A percentile compares a stretch with the other conserved stretches of the same genome.
Evolutionary conservation across 2,888 invertebrate species (phyloP).

Genomic region (Agrochola macilenta): DNA sequence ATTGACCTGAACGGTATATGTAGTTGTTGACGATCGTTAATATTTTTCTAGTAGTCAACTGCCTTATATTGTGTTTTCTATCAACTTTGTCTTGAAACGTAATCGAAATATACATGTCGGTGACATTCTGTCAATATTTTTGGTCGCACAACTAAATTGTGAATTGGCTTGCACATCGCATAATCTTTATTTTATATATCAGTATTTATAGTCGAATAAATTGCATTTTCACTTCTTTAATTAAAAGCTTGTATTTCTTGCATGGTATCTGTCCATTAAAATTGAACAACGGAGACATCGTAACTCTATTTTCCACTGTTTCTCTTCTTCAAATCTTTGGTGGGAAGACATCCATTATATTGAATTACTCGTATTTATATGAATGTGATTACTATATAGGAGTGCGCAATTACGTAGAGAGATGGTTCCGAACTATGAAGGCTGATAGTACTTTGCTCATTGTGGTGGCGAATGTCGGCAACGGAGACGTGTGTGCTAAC

Average conservation of each 20-base stretch:
- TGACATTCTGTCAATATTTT: conserved; percentile 11
- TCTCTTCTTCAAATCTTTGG: background rate
- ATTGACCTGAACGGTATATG: conserved; percentile 51
- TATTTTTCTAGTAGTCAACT: conserved; percentile 65
- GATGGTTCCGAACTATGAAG: conserved; percentile 69
- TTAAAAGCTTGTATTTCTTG: conserved; percentile 10
- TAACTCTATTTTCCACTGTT: conserved; percentile 1
- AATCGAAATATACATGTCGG: conserved; percentile 18
- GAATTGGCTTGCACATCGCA: conserved; percentile 43
- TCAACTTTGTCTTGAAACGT: conserved; percentile 44
- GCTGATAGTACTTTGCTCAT: conserved; percentile 79
- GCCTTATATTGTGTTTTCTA: conserved; percentile 45
- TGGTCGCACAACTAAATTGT: conserved; percentile 45
- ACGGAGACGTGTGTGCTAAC: conserved; percentile 42
- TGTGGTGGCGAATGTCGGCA: conserved; percentile 43
- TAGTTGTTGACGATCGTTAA: conserved; percentile 56
- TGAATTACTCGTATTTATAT: conserved; percentile 25
- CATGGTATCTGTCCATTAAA: conserved; percentile 30
- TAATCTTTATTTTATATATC: conserved; percentile 23
- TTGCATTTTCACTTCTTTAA: conserved; percentile 47
- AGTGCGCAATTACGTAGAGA: conserved; percentile 22
- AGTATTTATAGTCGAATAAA: conserved; percentile 18
- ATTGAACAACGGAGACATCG: background rate
- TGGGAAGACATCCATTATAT: conserved; percentile 9
- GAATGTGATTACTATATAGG: conserved; percentile 29